These are phyloP conservation scores for Polia nebulosa DNA, from an alignment of 2,888 invertebrate species.

Conservation along the genomic window DNA sequence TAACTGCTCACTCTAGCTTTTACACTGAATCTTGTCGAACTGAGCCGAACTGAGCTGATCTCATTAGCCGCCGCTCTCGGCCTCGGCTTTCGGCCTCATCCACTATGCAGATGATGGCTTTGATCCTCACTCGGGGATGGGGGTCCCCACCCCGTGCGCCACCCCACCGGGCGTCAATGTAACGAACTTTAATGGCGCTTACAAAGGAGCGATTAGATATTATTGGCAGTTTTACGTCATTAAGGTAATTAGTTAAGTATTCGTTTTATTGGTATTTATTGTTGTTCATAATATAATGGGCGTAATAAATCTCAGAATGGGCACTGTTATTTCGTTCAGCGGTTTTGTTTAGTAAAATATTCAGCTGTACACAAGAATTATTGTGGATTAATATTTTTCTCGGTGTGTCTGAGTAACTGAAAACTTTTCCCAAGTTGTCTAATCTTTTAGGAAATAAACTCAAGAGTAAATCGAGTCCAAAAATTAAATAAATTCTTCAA, in stretches of 20 bases:
- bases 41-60: slow-evolving; percentile 69
- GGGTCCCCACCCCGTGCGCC: slow-evolving; percentile 2
- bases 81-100: slow-evolving; percentile 66
- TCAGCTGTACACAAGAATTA: too few species aligned
- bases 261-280: slow-evolving; percentile 25
- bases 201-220: slow-evolving; percentile 50
- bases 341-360: neutral
- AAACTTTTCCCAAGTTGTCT: too few species aligned
- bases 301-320: neutral
- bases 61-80: slow-evolving; percentile 57
- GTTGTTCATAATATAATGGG: neutral
- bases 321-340: neutral
- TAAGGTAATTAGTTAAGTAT: slow-evolving; percentile 39
- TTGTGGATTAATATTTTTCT: too few species aligned
- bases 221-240: slow-evolving; percentile 26
- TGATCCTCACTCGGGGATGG: slow-evolving; percentile 42
- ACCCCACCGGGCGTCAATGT: slow-evolving; percentile 43
- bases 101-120: slow-evolving; percentile 75
- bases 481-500: neutral
- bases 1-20: slow-evolving; percentile 24
- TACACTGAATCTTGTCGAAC: slow-evolving; percentile 62
- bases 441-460: neutral
- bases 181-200: slow-evolving; percentile 66
- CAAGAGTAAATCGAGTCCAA: neutral
- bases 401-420: too few species aligned